These are phyloP conservation scores for Brachyistius frenatus DNA, from an alignment of 2,113 vertebrate genomes.

Conservation along the genomic window DNA sequence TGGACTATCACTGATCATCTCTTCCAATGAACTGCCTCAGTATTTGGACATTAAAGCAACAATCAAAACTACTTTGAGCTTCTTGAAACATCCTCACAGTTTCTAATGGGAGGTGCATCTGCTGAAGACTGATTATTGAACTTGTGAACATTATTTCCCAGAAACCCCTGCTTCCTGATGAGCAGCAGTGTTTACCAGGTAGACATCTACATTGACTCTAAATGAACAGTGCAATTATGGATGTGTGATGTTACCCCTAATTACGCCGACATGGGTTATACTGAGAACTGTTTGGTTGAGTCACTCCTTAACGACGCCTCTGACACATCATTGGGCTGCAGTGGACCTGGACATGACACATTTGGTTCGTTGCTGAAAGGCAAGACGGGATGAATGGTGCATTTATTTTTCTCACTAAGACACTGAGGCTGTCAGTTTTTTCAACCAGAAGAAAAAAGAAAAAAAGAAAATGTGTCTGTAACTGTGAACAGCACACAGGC, in stretches of 20 bases:
- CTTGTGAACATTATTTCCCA: constrained; percentile 23
- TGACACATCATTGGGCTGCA: constrained; percentile 38
- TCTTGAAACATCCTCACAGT: constrained; percentile 19
- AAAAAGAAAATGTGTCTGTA: constrained; percentile 53
- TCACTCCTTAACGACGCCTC: constrained; percentile 48
- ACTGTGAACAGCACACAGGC: constrained; percentile 66
- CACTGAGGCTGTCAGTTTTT: constrained; percentile 44
- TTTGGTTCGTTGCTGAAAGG: constrained; percentile 47
- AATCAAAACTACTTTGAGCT: constrained; percentile 17
- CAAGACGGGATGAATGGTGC: constrained; percentile 38
- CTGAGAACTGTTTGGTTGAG: constrained; percentile 47
- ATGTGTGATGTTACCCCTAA: constrained; percentile 43
- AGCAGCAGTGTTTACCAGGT: constrained; percentile 43
- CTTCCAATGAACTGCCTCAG: constrained; percentile 27
- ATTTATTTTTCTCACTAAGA: constrained; percentile 58
- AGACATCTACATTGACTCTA: constrained; percentile 49
- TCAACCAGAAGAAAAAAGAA: constrained; percentile 17
- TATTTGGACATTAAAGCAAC: constrained; percentile 32
- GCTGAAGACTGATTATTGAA: constrained; percentile 34
- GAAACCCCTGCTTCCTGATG: constrained; percentile 17
- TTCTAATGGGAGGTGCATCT: constrained; percentile 29
- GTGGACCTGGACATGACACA: constrained; percentile 50
- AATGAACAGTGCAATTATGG: constrained; percentile 55
- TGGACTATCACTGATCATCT: constrained; percentile 2
- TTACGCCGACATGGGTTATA: constrained; percentile 28